phyloP scores from a whole-genome alignment of 1,140 invertebrate species.

The Drosophila aff. region DNA sequence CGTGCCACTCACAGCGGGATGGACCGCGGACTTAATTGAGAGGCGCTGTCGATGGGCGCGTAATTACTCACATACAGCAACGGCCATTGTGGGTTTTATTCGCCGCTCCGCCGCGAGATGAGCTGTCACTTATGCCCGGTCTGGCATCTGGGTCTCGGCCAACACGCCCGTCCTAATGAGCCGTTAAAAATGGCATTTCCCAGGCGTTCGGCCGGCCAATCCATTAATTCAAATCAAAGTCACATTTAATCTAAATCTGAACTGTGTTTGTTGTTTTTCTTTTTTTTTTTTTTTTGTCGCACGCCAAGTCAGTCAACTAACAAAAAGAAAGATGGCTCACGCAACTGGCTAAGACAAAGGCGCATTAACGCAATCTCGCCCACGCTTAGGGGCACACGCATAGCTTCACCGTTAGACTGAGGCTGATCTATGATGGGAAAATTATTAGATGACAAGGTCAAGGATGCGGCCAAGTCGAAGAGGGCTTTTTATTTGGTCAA shows the following conservation, averaged over 20 bases:
- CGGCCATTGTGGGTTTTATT: slow-evolving; percentile 42
- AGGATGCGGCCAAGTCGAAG: slow-evolving; percentile 37
- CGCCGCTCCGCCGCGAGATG: slow-evolving; percentile 21
- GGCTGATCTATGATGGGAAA: slow-evolving; percentile 63
- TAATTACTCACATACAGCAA: slow-evolving; percentile 58
- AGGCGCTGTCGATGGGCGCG: slow-evolving; percentile 58
- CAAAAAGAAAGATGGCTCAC: slow-evolving; percentile 36
- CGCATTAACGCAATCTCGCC: slow-evolving; percentile 69
- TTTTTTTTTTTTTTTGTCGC: slow-evolving; percentile 46
- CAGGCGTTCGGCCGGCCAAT: slow-evolving; percentile 38
- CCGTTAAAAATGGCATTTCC: slow-evolving; percentile 61
- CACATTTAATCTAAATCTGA: slow-evolving; percentile 59
- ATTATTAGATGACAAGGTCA: slow-evolving; percentile 64
- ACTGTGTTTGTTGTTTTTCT: slow-evolving; percentile 18
- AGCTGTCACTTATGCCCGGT: slow-evolving; percentile 39
- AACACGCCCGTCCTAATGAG: slow-evolving; percentile 54
- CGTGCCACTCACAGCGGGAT: slow-evolving; percentile 49
- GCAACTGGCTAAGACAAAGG: slow-evolving; percentile 69
- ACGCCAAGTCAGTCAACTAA: slow-evolving; percentile 39
- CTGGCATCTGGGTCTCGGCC: slow-evolving; percentile 71
- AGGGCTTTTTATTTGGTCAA: slow-evolving; percentile 13
- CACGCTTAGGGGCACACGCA: slow-evolving; percentile 58
- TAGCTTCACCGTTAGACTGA: slow-evolving; percentile 44
- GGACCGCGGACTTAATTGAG: slow-evolving; percentile 62
- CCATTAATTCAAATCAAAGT: slow-evolving; percentile 71